phyloP scores from a whole-genome alignment of 2,113 vertebrate species.

The Hypanus sabinus region DNA sequence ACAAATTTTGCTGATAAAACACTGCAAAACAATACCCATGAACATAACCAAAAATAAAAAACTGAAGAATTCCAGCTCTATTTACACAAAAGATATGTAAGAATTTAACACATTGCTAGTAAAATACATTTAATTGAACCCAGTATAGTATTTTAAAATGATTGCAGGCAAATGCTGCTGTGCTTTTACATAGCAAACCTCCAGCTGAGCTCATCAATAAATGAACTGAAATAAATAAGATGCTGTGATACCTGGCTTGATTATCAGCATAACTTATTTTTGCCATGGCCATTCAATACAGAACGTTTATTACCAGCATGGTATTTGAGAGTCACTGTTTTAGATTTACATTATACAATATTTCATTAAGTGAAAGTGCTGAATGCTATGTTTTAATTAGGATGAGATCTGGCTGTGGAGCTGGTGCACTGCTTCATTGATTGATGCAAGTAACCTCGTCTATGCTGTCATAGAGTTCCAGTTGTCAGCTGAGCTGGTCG shows the following conservation, averaged over 20 bases:
- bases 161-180: not conserved
- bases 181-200: not conserved
- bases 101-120: not conserved
- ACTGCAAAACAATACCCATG: no score
- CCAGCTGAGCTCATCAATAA: not conserved
- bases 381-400: constrained; percentile 7
- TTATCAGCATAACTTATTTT: not conserved
- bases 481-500: constrained; percentile 69
- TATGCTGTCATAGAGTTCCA: constrained; percentile 67
- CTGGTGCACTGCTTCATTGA: constrained; percentile 61
- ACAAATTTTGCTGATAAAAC: no score
- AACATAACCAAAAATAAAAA: no score
- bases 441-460: constrained; percentile 73
- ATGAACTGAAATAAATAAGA: not conserved
- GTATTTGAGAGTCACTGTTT: not conserved
- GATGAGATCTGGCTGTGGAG: constrained; percentile 45
- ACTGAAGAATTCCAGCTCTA: no score
- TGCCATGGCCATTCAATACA: not conserved
- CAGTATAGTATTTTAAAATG: not conserved
- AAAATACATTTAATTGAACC: not conserved
- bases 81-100: not conserved
- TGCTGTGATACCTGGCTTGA: not conserved
- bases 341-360: not conserved
- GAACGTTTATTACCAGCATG: not conserved
- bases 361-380: not conserved